These are phyloP conservation scores for Tethya wilhelma DNA, from an alignment of 37 sponge, comb jelly and placozoan species.

Conservation along the genomic window DNA sequence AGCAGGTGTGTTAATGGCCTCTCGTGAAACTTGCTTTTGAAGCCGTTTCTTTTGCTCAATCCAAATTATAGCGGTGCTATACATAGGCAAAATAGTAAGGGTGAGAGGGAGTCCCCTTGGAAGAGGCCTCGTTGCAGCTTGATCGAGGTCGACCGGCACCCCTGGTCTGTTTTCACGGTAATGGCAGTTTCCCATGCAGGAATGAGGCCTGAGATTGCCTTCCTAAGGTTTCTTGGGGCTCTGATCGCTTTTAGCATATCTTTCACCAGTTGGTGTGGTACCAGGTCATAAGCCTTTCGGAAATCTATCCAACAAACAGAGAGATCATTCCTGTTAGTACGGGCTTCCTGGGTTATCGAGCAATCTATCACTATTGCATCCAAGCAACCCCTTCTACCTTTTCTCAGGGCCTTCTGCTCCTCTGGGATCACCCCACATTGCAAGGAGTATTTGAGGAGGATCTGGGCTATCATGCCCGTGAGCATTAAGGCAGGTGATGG, in stretches of 20 bases:
- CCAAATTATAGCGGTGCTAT: neutral
- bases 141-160: neutral
- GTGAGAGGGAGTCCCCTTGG: constrained; percentile 48
- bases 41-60: neutral
- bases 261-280: neutral
- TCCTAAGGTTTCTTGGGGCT: neutral
- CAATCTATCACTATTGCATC: neutral
- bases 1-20: neutral
- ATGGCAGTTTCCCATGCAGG: neutral
- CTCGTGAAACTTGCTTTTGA: no score
- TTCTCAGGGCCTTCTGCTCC: neutral
- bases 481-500: constrained; percentile 33
- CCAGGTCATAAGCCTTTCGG: neutral
- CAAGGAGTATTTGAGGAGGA: neutral
- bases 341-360: neutral
- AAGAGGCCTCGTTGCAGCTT: constrained; percentile 22
- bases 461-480: neutral
- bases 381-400: neutral
- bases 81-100: constrained; percentile 28
- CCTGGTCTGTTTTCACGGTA: neutral
- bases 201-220: neutral
- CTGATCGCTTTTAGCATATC: neutral
- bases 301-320: neutral
- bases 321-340: neutral
- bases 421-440: neutral